A percentile compares a stretch with the other conserved stretches of the same genome.
Evolutionary conservation across 2,888 invertebrate species (phyloP).

Genomic region (Sarcophaga carnaria): DNA sequence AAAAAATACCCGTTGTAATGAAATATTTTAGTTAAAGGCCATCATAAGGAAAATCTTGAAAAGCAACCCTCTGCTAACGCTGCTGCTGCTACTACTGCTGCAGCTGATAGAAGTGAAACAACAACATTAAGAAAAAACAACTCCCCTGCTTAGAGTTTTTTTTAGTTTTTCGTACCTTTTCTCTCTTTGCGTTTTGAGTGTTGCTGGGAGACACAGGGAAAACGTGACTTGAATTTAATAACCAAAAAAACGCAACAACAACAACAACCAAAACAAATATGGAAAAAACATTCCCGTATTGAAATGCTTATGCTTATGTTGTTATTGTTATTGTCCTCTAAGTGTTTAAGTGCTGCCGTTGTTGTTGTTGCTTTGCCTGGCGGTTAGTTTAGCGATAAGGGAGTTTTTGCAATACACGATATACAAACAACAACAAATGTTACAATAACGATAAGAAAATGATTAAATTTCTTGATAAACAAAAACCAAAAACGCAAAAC

Average conservation of each 20-base stretch:
- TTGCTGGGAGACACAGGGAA: conserved; percentile 39
- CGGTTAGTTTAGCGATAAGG: conserved; percentile 52
- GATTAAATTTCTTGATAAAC: conserved; percentile 53
- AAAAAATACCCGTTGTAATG: conserved; percentile 31
- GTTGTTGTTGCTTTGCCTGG: conserved; percentile 47
- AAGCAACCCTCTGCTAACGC: conserved; percentile 32
- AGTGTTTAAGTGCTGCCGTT: neutral
- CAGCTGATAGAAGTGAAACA: neutral
- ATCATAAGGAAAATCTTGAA: conserved; percentile 22
- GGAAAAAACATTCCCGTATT: conserved; percentile 48
- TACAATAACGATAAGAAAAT: conserved; percentile 45
- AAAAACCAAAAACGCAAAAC: neutral
- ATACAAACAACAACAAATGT: conserved; percentile 1
- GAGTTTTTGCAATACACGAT: conserved; percentile 45
- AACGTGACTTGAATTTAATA: conserved; percentile 67
- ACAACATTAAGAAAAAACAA: conserved; percentile 20
- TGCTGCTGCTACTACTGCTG: neutral
- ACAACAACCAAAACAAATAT: conserved; percentile 49
- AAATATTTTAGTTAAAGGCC: conserved; percentile 19
- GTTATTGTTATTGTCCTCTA: conserved; percentile 9
- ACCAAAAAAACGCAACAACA: conserved; percentile 14
- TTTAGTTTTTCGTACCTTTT: conserved; percentile 17
- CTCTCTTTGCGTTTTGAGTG: conserved; percentile 40
- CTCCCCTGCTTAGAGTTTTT: conserved; percentile 42
- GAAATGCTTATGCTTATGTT: conserved; percentile 8